phyloP scores from a whole-genome alignment of 2,888 invertebrate genomes.

The Cheilosia scutellata region DNA sequence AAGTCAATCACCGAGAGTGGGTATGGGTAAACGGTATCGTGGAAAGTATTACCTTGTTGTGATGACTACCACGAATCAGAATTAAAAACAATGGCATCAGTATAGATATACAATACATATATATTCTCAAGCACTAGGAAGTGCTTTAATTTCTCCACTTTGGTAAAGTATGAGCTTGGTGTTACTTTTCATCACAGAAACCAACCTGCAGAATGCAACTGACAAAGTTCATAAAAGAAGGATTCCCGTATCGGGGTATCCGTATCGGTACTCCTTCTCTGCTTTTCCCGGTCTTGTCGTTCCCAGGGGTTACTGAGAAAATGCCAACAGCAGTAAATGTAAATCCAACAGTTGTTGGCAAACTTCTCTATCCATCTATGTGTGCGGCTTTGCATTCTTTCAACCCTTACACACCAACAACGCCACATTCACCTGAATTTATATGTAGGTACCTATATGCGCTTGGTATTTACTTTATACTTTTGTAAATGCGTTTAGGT shows the following conservation, averaged over 20 bases:
- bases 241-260: neutral
- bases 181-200: slow-evolving; percentile 10
- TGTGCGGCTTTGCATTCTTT: slow-evolving; percentile 17
- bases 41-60: slow-evolving; percentile 10
- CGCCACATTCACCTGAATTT: slow-evolving; percentile 30
- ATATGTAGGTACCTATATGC: slow-evolving; percentile 12
- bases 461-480: slow-evolving; percentile 37
- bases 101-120: no score
- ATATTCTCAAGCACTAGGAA: neutral
- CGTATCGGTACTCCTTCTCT: neutral
- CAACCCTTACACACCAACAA: neutral
- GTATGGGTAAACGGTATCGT: neutral
- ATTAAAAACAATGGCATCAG: neutral
- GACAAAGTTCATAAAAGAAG: slow-evolving; percentile 33
- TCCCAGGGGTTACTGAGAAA: neutral
- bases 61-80: slow-evolving; percentile 5
- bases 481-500: slow-evolving; percentile 34
- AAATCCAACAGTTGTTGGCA: slow-evolving; percentile 45
- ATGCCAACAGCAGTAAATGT: slow-evolving; percentile 28
- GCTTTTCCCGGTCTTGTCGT: neutral
- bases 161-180: neutral
- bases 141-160: slow-evolving; percentile 1
- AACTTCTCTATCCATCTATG: slow-evolving; percentile 32
- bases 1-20: slow-evolving; percentile 8
- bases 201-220: slow-evolving; percentile 19